Base-by-base conservation (phyloP, 2,888 invertebrate genomes). In the Ichneumon xanthorius region DNA sequence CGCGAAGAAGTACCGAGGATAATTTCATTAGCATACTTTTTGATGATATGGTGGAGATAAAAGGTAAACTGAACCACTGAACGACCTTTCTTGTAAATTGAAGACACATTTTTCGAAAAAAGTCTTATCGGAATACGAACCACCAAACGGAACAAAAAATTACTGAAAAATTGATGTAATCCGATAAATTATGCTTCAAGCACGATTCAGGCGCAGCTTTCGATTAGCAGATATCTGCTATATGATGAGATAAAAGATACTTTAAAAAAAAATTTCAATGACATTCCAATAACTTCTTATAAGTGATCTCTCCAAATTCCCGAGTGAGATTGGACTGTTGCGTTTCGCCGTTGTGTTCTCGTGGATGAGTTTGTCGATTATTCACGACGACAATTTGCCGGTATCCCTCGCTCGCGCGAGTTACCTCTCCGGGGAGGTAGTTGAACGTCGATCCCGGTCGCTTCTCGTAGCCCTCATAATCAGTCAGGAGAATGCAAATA, bases 391-490 rank as follows among this genome's bases (percentile, higher is more conserved):
- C 71, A 30, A n/a, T 73, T 61, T 61, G 26, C 16, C 58, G n/a
- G 22, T 16, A n/a, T 73, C 40, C 30, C 58, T 45, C 40, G 7
- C 26, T 14, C 26, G 16, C n/a, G n/a, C 22, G 40, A 9, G 22
- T 37, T 26, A 14, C 33, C 67, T 55, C 53, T 67, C 37, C 22
- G 40, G 55, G 67, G 77, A 77, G 26, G 22, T 22, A 22, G 67
- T 67, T 77, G 50, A 67, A 55, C 55, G 68, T 77, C 68, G 37
- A 55, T 77, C 65, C 75, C 48, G 63, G 45, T 76, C 75, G 65
- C 19, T 48, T 37, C 67, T 68, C 16, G 40, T 55, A 40, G 67
- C 53, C 37, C 37, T 77, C 53, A 67, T 77, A 68, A 77, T 77
- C 78, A 68, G 78, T 70, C 78, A 70, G 68, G 45, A 58, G 45